Conservation (phyloP, 2,113 vertebrate genomes). For the Siniperca chuatsi region DNA sequence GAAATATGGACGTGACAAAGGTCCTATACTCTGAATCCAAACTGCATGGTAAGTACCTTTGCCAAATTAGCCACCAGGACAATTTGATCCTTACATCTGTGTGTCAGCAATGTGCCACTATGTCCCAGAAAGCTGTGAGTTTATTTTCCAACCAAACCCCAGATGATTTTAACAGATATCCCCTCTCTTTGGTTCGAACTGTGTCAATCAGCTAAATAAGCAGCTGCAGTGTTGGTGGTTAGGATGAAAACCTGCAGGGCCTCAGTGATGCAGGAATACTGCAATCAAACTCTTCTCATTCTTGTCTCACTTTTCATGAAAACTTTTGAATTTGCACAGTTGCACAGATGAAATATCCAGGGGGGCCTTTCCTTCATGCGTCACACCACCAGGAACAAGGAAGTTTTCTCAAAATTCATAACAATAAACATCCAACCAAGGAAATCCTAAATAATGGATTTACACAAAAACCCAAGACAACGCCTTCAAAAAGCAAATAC, state of each 20-base stretch:
- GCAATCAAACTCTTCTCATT: conserved; percentile 43
- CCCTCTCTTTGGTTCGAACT: conserved; percentile 36
- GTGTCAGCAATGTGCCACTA: conserved; percentile 19
- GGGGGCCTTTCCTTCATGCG: conserved; percentile 31
- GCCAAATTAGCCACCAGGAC: conserved; percentile 36
- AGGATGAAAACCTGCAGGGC: conserved; percentile 16
- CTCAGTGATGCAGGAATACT: conserved; percentile 14
- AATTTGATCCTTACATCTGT: conserved; percentile 30
- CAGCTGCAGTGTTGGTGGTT: conserved; percentile 9
- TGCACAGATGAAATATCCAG: conserved; percentile 51
- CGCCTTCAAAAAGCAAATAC: conserved; percentile 79
- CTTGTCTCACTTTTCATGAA: conserved; percentile 66
- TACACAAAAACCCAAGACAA: conserved; percentile 78
- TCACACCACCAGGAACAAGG: conserved; percentile 55
- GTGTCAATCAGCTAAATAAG: conserved; percentile 42
- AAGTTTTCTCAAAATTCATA: conserved; percentile 75
- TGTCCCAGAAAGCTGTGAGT: conserved; percentile 27
- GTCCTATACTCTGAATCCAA: conserved; percentile 33
- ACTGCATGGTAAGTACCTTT: conserved; percentile 15
- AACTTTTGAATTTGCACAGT: conserved; percentile 68
- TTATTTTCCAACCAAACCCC: conserved; percentile 34
- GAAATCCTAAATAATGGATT: conserved; percentile 81
- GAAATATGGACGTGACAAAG: conserved; percentile 44
- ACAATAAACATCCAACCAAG: conserved; percentile 78
- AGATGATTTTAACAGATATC: conserved; percentile 31